Conservation (phyloP, 2,797 vertebrate species). For the Bothrops alternatus region DNA sequence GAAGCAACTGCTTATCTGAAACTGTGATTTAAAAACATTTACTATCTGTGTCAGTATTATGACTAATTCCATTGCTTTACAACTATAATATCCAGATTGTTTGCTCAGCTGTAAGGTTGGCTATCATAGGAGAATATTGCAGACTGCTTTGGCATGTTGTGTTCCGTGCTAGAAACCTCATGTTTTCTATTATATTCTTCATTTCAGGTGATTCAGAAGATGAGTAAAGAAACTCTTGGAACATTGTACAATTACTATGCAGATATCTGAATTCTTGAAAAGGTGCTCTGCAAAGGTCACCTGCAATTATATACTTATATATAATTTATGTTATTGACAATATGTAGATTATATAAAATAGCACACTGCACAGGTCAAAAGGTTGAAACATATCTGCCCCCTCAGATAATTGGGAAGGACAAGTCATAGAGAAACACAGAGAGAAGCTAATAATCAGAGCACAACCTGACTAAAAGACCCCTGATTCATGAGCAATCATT, state of each 20-base stretch:
- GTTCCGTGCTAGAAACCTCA: constrained; percentile 22
- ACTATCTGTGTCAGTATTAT: constrained; percentile 33
- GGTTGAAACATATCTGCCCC: neutral
- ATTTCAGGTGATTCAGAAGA: neutral
- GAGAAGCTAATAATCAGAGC: neutral
- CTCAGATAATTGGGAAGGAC: neutral
- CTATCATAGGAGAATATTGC: constrained; percentile 24
- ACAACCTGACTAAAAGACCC: neutral
- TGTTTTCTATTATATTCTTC: constrained; percentile 24
- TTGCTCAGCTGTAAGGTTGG: constrained; percentile 45
- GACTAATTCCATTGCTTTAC: constrained; percentile 28
- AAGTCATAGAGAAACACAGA: neutral
- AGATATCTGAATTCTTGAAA: neutral
- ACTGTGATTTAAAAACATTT: constrained; percentile 33
- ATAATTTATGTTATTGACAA: neutral
- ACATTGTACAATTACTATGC: neutral
- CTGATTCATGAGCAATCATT: neutral
- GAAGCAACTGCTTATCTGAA: constrained; percentile 34
- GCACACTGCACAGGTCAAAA: neutral
- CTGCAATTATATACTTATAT: neutral
- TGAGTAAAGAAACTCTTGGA: neutral
- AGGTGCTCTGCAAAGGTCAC: neutral
- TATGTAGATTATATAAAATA: neutral
- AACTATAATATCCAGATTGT: constrained; percentile 50
- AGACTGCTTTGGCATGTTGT: neutral